phyloP scores from a whole-genome alignment of 2,797 vertebrate genomes.

The Ataeniobius toweri region DNA sequence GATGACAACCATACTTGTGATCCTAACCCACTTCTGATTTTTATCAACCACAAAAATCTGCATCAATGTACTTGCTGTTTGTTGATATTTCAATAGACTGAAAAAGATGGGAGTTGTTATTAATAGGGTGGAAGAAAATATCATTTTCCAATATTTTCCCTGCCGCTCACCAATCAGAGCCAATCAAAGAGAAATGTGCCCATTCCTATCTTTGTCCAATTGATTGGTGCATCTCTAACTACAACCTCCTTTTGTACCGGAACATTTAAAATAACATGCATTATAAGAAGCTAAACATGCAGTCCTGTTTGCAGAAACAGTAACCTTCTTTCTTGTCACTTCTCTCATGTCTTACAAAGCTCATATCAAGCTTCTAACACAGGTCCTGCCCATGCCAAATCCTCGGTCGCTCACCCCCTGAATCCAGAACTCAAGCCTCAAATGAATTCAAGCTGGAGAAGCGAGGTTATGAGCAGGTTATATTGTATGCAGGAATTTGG shows the following conservation, averaged over 20 bases:
- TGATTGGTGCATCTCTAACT: neutral
- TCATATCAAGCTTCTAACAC: constrained; percentile 58
- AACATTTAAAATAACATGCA: no score
- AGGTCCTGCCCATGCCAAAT: constrained; percentile 70
- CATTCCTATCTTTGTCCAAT: neutral
- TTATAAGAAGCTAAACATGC: neutral
- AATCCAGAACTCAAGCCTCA: constrained; percentile 75
- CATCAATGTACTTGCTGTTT: no score
- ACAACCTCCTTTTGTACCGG: neutral
- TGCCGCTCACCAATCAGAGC: neutral
- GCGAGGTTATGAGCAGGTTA: constrained; percentile 80
- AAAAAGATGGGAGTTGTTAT: no score
- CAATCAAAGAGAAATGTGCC: neutral
- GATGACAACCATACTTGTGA: no score
- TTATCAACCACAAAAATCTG: no score
- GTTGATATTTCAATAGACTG: no score
- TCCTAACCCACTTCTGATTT: no score
- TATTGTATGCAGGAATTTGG: constrained; percentile 77
- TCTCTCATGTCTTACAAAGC: constrained; percentile 61
- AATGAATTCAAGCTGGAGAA: constrained; percentile 79
- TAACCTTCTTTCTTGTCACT: constrained; percentile 45
- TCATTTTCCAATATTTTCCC: neutral
- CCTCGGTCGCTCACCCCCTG: constrained; percentile 65
- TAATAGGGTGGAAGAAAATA: neutral
- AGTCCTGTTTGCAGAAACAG: neutral